A percentile compares a stretch with the other conserved stretches of the same genome.
These are phyloP conservation scores for Alsophila aescularia DNA, from an alignment of 2,888 invertebrate genomes.

Conservation along the genomic window DNA sequence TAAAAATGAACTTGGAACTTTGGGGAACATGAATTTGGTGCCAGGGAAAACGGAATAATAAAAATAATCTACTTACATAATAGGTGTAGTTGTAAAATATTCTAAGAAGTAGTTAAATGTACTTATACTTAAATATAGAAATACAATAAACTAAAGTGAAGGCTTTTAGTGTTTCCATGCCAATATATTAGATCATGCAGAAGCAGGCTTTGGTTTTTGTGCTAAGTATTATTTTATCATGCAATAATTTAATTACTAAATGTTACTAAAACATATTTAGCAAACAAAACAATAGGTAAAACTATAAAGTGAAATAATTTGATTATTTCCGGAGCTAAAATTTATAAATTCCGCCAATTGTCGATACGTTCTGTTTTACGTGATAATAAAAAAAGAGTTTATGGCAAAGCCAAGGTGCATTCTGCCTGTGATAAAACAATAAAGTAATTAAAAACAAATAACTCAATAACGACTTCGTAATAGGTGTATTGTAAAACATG, in stretches of 20 bases:
- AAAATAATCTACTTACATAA: slow-evolving; percentile 16
- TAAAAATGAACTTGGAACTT: slow-evolving; percentile 8
- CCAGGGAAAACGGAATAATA: slow-evolving; percentile 3
- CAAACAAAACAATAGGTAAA: not conserved
- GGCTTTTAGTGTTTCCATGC: slow-evolving; percentile 15
- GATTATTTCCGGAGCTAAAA: not conserved
- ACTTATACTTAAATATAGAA: slow-evolving; percentile 11
- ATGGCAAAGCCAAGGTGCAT: not conserved
- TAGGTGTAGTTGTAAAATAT: slow-evolving; percentile 16
- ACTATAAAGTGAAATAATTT: not conserved
- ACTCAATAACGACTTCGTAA: slow-evolving; percentile 2
- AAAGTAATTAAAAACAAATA: not conserved
- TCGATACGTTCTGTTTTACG: slow-evolving; percentile 10
- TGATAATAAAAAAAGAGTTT: not conserved
- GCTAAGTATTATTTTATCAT: slow-evolving; percentile 12
- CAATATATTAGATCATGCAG: slow-evolving; percentile 22
- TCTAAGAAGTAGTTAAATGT: slow-evolving; percentile 25
- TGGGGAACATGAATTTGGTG: slow-evolving; percentile 4
- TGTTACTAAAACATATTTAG: not conserved
- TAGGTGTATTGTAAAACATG: slow-evolving; percentile 8
- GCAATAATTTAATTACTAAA: too few relatives aligned
- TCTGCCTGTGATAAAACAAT: not conserved
- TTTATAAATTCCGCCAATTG: not conserved
- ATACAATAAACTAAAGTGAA: slow-evolving; percentile 26
- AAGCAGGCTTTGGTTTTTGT: slow-evolving; percentile 14